Base-by-base conservation (phyloP, 2,888 invertebrate species). In the Oscheius sp. region DNA sequence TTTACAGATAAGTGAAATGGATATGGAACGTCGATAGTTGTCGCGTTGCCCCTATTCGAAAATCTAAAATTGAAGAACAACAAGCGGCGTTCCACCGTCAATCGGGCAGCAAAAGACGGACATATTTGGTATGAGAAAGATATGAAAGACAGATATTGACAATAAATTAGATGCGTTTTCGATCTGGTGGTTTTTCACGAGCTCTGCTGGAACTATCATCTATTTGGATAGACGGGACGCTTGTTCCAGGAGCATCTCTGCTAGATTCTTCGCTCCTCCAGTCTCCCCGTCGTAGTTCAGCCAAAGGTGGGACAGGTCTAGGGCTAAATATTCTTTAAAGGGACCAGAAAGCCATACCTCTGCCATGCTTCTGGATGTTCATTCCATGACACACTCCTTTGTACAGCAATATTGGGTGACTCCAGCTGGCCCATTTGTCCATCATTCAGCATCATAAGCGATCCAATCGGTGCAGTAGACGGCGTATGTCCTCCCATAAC, bases 351-450 rank as follows among this genome's bases (percentile, higher is more conserved):
- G 3, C n/a, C 45, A 9, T 24, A 63, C 63, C 50, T 63, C 24
- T 65, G 65, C 54, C 65, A 63, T 20, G 49, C 38, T 17, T 54
- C 71, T 49, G 57, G 62, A 22, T 51, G 17, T 45, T 63, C 68
- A 14, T 63, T 63, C 68, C 68, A 59, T 6, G 67, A 67, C 14
- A 67, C 59, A 47, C 67, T 67, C 17, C 67, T 45, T 24, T 32
- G 20, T 26, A 67, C 67, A 9, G 49, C 38, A 12, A 32, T 32
- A 30, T 22, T 22, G 20, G 67, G 57, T 54, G 47, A 54, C 17
- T 65, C 65, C 41, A 65, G 49, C 5, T 59, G 59, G 12, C 57
- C 33, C 47, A 59, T 59, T 22, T 36, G 51, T 24, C 59, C 26
- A 5, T 57, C 59, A 38, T 49, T 59, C 36, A 67, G 32, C 14